Conservation (phyloP, 2,888 invertebrate species). For the Eristalis pertinax region DNA sequence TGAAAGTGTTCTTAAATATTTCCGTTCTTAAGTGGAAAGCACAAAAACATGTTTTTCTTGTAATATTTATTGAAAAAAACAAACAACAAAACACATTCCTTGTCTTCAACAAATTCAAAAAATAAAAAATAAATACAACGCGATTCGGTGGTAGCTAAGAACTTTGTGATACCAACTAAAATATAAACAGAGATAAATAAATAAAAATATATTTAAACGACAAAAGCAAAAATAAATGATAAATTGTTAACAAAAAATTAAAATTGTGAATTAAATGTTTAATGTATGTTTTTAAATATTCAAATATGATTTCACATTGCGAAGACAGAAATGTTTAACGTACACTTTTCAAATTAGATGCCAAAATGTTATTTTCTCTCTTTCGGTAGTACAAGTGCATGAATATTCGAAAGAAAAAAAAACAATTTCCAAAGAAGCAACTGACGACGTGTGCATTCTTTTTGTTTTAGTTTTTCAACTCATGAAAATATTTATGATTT, state of each 20-base stretch:
- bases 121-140: conserved; percentile 51
- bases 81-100: conserved; percentile 43
- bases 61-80: conserved; percentile 29
- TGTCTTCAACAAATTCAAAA: conserved; percentile 59
- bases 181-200: conserved; percentile 35
- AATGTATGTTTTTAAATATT: background rate
- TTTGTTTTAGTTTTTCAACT: conserved; percentile 15
- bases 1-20: conserved; percentile 39
- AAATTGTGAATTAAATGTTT: conserved; percentile 24
- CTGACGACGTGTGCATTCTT: conserved; percentile 39
- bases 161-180: conserved; percentile 66
- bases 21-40: conserved; percentile 10
- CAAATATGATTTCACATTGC: conserved; percentile 7
- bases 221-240: conserved; percentile 4
- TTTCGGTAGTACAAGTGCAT: background rate
- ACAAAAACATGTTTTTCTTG: background rate
- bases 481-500: background rate
- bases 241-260: conserved; percentile 18
- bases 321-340: conserved; percentile 49
- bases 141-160: conserved; percentile 64
- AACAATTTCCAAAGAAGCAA: conserved; percentile 11
- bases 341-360: conserved; percentile 21
- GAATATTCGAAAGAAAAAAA: conserved; percentile 9
- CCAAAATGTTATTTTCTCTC: conserved; percentile 36
- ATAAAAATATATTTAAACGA: conserved; percentile 42